Base-by-base conservation (phyloP, 1,140 invertebrate genomes). In the Aphis craccivora region DNA sequence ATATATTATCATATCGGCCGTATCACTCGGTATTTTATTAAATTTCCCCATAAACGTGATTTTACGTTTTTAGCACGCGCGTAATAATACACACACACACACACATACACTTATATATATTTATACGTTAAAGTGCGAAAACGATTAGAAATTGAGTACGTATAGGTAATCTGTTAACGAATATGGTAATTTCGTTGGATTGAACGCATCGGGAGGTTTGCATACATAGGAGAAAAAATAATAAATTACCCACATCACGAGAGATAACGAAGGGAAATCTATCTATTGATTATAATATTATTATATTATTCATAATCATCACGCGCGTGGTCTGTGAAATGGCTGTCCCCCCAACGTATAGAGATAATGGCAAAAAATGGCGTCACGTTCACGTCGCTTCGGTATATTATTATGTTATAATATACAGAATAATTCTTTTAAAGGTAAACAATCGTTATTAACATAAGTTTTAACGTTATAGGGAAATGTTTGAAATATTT, bases 281-380 rank as follows among this genome's bases (percentile, higher is more conserved):
- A 83, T 83, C 76, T 83, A 83, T 83, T 83, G 76, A 83, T 83
- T 83, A 83, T 83, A 37, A 84, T 83, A 83, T 83, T 83, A 83
- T 83, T 83, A 37, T 83, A 83, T 83, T 83, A 37, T 37, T 84
- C 40, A 25, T 84, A 25, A 84, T 84, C 83, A 37, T 84, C 23
- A 37, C 20, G 83, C 37, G 37, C n/a, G 83, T 23, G 35, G 37
- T 23, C 81, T 81, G 14, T 37, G 35, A 83, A 84, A 84, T 23
- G 83, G 37, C 3, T 40, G 40, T 84, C 35, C 83, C 35, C 83
- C 23, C 23, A 20, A 84, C 40, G 23, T 40, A 37, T 40, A 37
- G 9, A 23, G 81, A 83, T 35, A 40, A 40, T 23, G 37, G 35
- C 20, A 37, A 83, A 83, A 83, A 83, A 83, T 83, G 81, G 81